A percentile compares a stretch with the other conserved stretches of the same genome.
Evolutionary conservation across 2,797 vertebrate species (phyloP).

Genomic region (Argyrosomus regius): DNA sequence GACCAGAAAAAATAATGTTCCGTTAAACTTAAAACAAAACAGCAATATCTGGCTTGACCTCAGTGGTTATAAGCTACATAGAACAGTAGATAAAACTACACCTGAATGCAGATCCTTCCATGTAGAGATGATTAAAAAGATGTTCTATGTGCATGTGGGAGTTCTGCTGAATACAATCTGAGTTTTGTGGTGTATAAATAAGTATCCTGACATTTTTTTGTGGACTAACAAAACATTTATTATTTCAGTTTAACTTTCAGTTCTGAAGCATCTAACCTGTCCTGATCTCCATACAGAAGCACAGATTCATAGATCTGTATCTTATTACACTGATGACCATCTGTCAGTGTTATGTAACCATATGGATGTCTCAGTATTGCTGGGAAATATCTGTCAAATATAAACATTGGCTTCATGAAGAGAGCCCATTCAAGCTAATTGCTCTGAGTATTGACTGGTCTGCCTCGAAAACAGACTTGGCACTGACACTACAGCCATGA

Average conservation of each 20-base stretch:
- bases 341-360: conserved; percentile 43
- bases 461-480: neutral
- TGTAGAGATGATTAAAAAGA: neutral
- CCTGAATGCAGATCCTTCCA: neutral
- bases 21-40: neutral
- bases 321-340: conserved; percentile 40
- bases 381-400: conserved; percentile 31
- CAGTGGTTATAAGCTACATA: neutral
- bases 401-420: conserved; percentile 13
- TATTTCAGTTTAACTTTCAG: neutral
- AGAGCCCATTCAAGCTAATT: neutral
- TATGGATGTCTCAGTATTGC: conserved; percentile 8
- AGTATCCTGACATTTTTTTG: neutral
- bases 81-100: neutral
- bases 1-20: neutral
- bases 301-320: conserved; percentile 35
- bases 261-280: neutral
- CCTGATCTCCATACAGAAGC: conserved; percentile 4
- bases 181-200: neutral
- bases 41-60: neutral
- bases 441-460: neutral
- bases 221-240: neutral
- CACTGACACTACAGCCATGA: neutral
- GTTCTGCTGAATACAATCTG: neutral
- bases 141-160: neutral